Base-by-base conservation (phyloP, 2,888 invertebrate genomes). In the Antheraea yamamai region DNA sequence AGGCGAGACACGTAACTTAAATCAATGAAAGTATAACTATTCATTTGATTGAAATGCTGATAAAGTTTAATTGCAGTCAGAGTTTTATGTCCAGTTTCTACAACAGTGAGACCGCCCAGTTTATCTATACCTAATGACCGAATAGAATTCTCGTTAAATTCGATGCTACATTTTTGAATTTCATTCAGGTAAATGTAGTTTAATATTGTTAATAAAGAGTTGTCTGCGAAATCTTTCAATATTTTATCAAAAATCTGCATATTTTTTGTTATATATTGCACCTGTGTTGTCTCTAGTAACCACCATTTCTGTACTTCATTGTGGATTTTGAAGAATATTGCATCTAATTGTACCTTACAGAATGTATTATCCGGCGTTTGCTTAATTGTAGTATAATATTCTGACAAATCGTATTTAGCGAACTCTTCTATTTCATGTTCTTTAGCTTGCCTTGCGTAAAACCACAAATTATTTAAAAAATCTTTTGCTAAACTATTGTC, bases 231-330 rank as follows among this genome's bases (percentile, higher is more conserved):
- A 8, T 73, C 61, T 6, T 39, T 73, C 12, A 73, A 64, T 20
- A 47, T 39, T 16, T 35, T 61, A 39, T 39, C 23, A 23, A 73
- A 61, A 26, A 39, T 7, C 6, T 64, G 39, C n/a, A 18, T 64
- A 16, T 39, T 7, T 35, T 61, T 55, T 8, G 73, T 61, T 39
- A 73, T 20, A 18, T 73, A 73, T 6, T 61, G 39, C 18, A 55
- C n/a, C 74, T 35, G 75, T 71, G 2, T 77, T 76, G 64, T 66
- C 12, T 66, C 26, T 76, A 47, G 0, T 76, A 78, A 77, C 79
- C 80, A 81, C 82, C 82, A 81, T 55, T 75, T 79, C 73, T 79
- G 79, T 66, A 80, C 66, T 12, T 26, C 26, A 12, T 74, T 47
- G 52, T 74, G 76, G 4, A 74, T 20, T 16, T 26, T 74, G 39